Evolutionary conservation across 2,797 vertebrate species (phyloP), one percentile per base, ranked within the genome.

Genomic region (Spondyliosoma cantharus): DNA sequence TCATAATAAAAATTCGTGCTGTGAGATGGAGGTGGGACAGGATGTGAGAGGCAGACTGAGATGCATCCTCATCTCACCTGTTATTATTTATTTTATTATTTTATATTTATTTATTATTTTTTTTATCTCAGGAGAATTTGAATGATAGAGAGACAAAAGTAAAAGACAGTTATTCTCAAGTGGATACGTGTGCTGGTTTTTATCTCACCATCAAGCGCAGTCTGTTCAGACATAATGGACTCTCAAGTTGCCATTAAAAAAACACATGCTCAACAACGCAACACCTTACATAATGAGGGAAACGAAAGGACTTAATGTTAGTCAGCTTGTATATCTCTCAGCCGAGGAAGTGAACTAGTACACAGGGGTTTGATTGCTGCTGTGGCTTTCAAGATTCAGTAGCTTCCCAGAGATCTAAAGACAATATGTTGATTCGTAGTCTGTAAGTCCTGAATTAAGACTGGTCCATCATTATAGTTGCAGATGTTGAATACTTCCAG

Each of bases 41-140:
- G 20, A 27, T 19, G 16, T 32, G 25, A 56, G 69, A 74, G 54
- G 16, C 24, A 32, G 37, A 24, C 25, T 58, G 62, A 71, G 63
- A 53, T 17, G 22, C 50, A 25, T 70, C 32, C 67, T 81, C 17
- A 78, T 71, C 74, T 79, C 62, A 49, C 42, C 54, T 56, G 56
- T 53, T 72, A 56, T 49, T 56, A n/a, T n/a, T n/a, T n/a, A n/a
- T n/a, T n/a, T n/a, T n/a, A n/a, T n/a, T n/a, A n/a, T n/a, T n/a
- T n/a, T n/a, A n/a, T n/a, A n/a, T n/a, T n/a, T n/a, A n/a, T n/a
- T n/a, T n/a, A n/a, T n/a, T n/a, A n/a, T n/a, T 64, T 37, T 37
- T 71, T 74, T 19, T 58, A 3, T 71, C 58, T 72, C 62, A 46
- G 43, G 61, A 76, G 17, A 4, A 87, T 76, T 70, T 63, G 25